Evolutionary conservation across 2,888 invertebrate species (phyloP).

Genomic region (Deilephila elpenor): DNA sequence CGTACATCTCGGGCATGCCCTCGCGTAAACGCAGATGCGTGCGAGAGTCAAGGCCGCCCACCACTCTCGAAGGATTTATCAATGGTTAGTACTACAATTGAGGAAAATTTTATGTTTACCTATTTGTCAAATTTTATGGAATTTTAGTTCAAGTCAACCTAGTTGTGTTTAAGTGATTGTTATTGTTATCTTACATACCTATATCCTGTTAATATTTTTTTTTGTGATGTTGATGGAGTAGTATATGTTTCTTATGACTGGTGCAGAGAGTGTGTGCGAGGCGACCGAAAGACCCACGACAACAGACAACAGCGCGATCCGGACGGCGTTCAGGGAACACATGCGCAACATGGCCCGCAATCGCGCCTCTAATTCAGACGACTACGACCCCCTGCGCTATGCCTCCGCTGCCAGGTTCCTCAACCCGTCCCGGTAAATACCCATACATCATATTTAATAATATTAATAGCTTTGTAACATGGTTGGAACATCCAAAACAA

Average conservation of each 20-base stretch:
- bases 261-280: slow-evolving; percentile 60
- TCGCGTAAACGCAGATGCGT: slow-evolving; percentile 93
- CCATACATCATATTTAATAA: slow-evolving; percentile 39
- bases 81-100: slow-evolving; percentile 50
- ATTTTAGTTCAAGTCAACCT: not conserved
- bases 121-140: not conserved
- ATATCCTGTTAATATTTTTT: too few relatives aligned
- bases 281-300: slow-evolving; percentile 45
- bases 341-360: slow-evolving; percentile 58
- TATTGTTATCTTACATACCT: too few relatives aligned
- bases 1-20: slow-evolving; percentile 95
- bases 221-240: too few relatives aligned
- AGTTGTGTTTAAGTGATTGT: too few relatives aligned
- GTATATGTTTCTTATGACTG: too few relatives aligned
- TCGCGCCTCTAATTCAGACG: slow-evolving; percentile 56
- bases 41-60: slow-evolving; percentile 60
- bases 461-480: too few relatives aligned
- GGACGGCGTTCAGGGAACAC: slow-evolving; percentile 63
- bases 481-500: too few relatives aligned
- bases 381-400: slow-evolving; percentile 60
- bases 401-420: slow-evolving; percentile 61
- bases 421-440: slow-evolving; percentile 36
- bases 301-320: slow-evolving; percentile 48
- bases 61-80: slow-evolving; percentile 62
- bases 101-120: not conserved